phyloP scores from a whole-genome alignment of 2,113 vertebrate species.

The Dascyllus trimaculatus region DNA sequence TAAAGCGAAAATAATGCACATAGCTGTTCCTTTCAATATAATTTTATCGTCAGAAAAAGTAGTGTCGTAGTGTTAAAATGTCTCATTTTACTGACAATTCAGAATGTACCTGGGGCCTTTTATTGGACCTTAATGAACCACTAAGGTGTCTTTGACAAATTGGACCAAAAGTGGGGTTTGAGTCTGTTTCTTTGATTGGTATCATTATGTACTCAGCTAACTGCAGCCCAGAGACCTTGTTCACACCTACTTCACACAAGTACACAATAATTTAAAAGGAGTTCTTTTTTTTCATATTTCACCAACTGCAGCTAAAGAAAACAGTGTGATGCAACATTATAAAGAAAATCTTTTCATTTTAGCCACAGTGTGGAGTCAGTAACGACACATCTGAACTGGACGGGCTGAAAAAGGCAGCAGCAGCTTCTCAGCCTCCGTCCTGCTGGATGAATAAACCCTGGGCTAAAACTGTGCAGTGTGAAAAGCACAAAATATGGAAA shows the following conservation, averaged over 20 bases:
- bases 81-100: neutral
- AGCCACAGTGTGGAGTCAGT: neutral
- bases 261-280: neutral
- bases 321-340: neutral
- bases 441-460: slow-evolving; percentile 22
- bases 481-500: slow-evolving; percentile 32
- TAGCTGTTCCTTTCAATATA: neutral
- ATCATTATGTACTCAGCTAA: no score
- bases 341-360: neutral
- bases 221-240: neutral
- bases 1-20: neutral
- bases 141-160: slow-evolving; percentile 7
- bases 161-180: neutral
- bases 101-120: slow-evolving; percentile 29
- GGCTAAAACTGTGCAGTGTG: slow-evolving; percentile 40
- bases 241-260: slow-evolving; percentile 8
- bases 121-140: slow-evolving; percentile 4
- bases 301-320: neutral
- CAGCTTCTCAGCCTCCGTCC: neutral
- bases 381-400: neutral
- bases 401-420: neutral
- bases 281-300: neutral
- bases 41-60: neutral
- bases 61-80: neutral
- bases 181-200: neutral